These are phyloP conservation scores for Deroplatys truncata DNA, from an alignment of 2,888 invertebrate genomes.

Conservation along the genomic window DNA sequence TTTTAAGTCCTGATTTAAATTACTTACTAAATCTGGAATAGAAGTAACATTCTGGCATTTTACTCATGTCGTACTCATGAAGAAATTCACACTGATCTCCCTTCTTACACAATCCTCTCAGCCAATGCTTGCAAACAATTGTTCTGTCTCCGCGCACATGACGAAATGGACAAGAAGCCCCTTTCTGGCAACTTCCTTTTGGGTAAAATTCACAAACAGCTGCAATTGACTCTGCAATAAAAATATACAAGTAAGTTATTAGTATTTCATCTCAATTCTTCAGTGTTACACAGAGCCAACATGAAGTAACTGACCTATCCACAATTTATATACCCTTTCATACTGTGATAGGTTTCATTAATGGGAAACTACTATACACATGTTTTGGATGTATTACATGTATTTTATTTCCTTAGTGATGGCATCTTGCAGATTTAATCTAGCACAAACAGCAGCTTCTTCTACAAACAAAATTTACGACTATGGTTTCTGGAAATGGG, in stretches of 20 bases:
- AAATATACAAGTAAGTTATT: conserved; percentile 14
- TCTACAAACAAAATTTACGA: too few relatives aligned
- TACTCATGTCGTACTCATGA: conserved; percentile 99
- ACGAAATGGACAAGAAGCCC: conserved; percentile 89
- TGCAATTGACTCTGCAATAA: conserved; percentile 82
- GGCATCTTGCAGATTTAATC: too few relatives aligned
- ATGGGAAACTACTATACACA: too few relatives aligned
- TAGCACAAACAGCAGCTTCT: too few relatives aligned
- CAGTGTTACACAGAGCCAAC: too few relatives aligned
- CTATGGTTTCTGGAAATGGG: too few relatives aligned
- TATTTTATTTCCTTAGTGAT: too few relatives aligned
- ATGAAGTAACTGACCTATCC: too few relatives aligned
- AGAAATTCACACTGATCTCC: conserved; percentile 99
- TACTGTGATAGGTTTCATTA: too few relatives aligned
- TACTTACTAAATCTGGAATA: conserved; percentile 90
- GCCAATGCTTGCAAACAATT: conserved; percentile 99
- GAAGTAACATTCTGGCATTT: conserved; percentile 99
- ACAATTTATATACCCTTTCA: too few relatives aligned
- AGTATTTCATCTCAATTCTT: too few relatives aligned
- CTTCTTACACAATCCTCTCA: conserved; percentile 97
- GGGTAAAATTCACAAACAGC: conserved; percentile 92
- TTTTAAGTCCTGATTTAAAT: not conserved
- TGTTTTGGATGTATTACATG: too few relatives aligned
- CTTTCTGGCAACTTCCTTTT: conserved; percentile 72
- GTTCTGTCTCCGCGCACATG: conserved; percentile 97